Evolutionary conservation across 1,140 invertebrate genomes (phyloP), one percentile per base, ranked within the genome.

Genomic region (Trichoplusia ni): DNA sequence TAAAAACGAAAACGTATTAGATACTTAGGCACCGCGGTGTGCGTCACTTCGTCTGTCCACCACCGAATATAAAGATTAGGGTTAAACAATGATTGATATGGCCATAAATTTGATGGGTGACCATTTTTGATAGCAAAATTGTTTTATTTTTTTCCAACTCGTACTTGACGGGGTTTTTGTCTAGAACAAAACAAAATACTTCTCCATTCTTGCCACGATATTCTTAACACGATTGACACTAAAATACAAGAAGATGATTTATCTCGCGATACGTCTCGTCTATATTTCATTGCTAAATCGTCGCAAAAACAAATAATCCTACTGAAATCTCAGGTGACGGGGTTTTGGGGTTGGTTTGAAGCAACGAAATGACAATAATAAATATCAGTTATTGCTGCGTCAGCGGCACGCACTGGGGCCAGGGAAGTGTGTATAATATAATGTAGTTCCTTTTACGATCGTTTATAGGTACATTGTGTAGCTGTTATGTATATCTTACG

Each of bases 341-440:
- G 38, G 19, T 31, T 11, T 8, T 58, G 37, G 25, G 25, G 35
- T 58, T 18, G 54, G 54, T 58, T 58, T 58, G 18, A 16, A 42
- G 33, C 37, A 25, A 49, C 14, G 40, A 49, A 62, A 49, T 51
- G 59, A 6, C 46, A 23, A 33, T 13, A 29, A 65, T 65, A 65
- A 58, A 65, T 65, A 49, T 58, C 16, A 29, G 53, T 58, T 65
- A 66, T 60, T 53, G 38, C 56, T 35, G 47, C 23, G 56, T 60
- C 47, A 66, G 46, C 33, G 11, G 25, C 64, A 60, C 29, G 19
- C 42, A 38, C 42, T 37, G 18, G 58, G 19, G 49, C 49, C 14
- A 33, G 33, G 18, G 37, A 53, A 33, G 64, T 66, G 64, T 53
- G 54, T 54, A 66, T 60, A 47, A 59, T 49, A 51, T 47, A 60